These are phyloP conservation scores for Cephalopachus bancanus DNA, from an alignment of 2,797 vertebrate species.

Conservation along the genomic window DNA sequence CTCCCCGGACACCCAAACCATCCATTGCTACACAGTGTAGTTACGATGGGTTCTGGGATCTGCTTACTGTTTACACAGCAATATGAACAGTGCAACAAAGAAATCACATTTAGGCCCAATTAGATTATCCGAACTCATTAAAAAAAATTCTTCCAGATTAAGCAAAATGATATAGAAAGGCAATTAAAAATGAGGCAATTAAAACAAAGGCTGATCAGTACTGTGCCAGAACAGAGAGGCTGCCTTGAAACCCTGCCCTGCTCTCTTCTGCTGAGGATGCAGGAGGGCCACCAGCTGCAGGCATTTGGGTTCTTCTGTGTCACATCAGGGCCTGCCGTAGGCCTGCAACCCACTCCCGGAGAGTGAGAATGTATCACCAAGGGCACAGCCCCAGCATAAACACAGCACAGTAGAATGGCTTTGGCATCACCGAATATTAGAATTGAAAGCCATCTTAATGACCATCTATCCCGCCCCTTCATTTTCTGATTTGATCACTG, in stretches of 20 bases:
- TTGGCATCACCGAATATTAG: background rate
- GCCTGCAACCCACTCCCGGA: background rate
- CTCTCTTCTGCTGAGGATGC: background rate
- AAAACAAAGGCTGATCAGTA: background rate
- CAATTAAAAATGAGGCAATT: constrained; percentile 45
- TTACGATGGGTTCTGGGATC: background rate
- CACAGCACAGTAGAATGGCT: fast-evolving
- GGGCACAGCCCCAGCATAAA: background rate
- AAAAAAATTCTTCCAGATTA: background rate
- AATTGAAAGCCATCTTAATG: fast-evolving
- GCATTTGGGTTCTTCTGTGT: too few relatives aligned
- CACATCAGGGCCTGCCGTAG: background rate
- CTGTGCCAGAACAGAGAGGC: background rate
- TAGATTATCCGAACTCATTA: background rate
- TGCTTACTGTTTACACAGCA: background rate
- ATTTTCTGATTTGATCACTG: background rate
- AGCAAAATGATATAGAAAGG: background rate
- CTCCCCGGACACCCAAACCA: background rate
- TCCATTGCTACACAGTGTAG: background rate
- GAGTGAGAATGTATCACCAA: constrained; percentile 66
- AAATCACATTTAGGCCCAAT: constrained; percentile 21
- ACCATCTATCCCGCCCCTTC: background rate
- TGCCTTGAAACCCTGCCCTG: fast-evolving
- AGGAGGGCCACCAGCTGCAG: background rate
- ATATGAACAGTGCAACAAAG: background rate